A percentile compares a stretch with the other conserved stretches of the same genome.
These are phyloP conservation scores for Lucilia sericata DNA, from an alignment of 1,140 invertebrate species.

Conservation along the genomic window DNA sequence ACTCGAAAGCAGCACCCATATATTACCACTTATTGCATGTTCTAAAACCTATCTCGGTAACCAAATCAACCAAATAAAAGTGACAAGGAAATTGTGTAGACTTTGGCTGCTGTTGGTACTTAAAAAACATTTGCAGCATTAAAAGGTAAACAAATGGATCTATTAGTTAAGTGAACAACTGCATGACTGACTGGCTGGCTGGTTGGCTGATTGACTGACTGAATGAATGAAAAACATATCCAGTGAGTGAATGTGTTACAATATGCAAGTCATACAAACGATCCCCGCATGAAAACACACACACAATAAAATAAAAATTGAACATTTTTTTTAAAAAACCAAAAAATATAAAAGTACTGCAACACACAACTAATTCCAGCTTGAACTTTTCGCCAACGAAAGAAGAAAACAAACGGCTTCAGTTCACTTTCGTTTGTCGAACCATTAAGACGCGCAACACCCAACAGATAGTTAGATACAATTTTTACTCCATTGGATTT, in stretches of 20 bases:
- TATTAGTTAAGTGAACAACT: background rate
- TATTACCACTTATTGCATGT: no score
- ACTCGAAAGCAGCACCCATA: no score
- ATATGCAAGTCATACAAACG: background rate
- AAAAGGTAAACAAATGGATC: background rate
- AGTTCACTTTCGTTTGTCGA: conserved; percentile 50
- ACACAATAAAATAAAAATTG: background rate
- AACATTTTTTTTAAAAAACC: background rate
- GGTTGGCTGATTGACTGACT: background rate
- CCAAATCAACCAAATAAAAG: background rate
- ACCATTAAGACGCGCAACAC: conserved; percentile 59
- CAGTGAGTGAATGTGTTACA: background rate
- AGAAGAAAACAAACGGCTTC: conserved; percentile 50
- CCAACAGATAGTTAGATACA: background rate
- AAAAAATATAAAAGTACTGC: conserved; percentile 18
- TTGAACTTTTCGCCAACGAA: conserved; percentile 47
- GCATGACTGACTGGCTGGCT: background rate
- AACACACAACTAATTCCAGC: conserved; percentile 18
- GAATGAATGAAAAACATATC: background rate
- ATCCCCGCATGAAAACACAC: background rate
- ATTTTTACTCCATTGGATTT: background rate
- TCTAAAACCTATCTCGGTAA: no score
- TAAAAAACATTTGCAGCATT: background rate
- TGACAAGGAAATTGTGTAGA: background rate
- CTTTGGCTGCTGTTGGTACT: background rate